Evolutionary conservation across 2,888 invertebrate species (phyloP).

Genomic region (Dicranocentrus wangi): DNA sequence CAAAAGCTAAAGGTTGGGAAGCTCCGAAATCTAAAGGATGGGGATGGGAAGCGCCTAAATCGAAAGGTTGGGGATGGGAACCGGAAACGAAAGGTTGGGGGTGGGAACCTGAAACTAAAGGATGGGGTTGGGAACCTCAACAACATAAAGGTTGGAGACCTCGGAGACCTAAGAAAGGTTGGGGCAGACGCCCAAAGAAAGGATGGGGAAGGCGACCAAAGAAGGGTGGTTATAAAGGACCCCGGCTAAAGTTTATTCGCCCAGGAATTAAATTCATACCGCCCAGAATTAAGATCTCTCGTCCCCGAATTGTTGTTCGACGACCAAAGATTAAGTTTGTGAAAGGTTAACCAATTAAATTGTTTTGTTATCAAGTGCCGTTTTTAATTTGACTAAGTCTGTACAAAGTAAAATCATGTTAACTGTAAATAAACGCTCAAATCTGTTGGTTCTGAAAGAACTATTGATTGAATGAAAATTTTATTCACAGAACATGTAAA

Average conservation of each 20-base stretch:
- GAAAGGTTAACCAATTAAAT: conserved; percentile 42
- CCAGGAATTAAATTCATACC: conserved; percentile 49
- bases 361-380: conserved; percentile 39
- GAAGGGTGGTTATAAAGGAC: conserved; percentile 24
- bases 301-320: conserved; percentile 45
- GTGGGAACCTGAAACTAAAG: conserved; percentile 27
- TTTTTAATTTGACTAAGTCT: conserved; percentile 32
- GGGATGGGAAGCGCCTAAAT: conserved; percentile 1
- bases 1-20: conserved; percentile 37
- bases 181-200: conserved; percentile 31
- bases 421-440: conserved; percentile 41
- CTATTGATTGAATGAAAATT: too few relatives aligned
- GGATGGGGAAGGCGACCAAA: conserved; percentile 34
- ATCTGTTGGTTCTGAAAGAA: too few relatives aligned
- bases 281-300: conserved; percentile 41
- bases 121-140: conserved; percentile 22
- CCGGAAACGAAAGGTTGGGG: conserved; percentile 20
- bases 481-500: too few relatives aligned
- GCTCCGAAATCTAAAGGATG: conserved; percentile 17
- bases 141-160: conserved; percentile 12
- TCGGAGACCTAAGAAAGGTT: conserved; percentile 36
- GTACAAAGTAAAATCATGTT: conserved; percentile 40
- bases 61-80: conserved; percentile 12
- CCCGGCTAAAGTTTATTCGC: conserved; percentile 43
- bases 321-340: conserved; percentile 50